Base-by-base conservation (phyloP, 2,113 vertebrate genomes). In the Emydura subglobosa region DNA sequence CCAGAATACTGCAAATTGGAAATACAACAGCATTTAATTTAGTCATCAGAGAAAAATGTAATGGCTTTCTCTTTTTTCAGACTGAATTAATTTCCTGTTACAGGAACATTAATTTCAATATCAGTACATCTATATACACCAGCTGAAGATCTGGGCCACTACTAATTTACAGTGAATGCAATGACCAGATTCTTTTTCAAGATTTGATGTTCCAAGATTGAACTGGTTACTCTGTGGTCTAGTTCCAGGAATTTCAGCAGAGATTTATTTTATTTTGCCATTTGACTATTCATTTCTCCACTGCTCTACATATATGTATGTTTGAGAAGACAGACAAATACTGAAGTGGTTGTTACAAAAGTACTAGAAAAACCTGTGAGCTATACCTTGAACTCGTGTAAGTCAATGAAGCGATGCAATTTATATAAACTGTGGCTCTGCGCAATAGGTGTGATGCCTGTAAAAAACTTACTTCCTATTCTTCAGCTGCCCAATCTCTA, bases 11-110 rank as follows among this genome's bases (percentile, higher is more conserved):
- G 93, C 94, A 82, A 93, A 94, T 91, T 96, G 96, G 95, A 96
- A 95, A 95, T 93, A 96, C 57, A 97, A 92, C 93, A 97, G 95
- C 91, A 90, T 95, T 91, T 93, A 95, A 89, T 96, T 95, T 93
- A 96, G 91, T 96, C 95, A 96, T 90, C 94, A 85, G 55, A 96
- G 44, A 96, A 96, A 97, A 97, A 97, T 94, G 95, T 86, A 95
- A 85, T 80, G 91, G 96, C 85, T 95, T 95, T 96, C 87, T 96
- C 88, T 87, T 92, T 80, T 94, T 96, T 92, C 85, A 78, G 65
- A 92, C 82, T 1, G 95, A 97, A 96, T 96, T 94, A 82, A 47
- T 89, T 96, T 96, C 94, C 92, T 97, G 95, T 95, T 91, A 89
- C 1, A 0, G 68, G 80, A 93, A 95, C 55, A 84, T 29, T 51